These are phyloP conservation scores for Heliconius charithonia DNA, from an alignment of 2,888 invertebrate genomes.

Conservation along the genomic window DNA sequence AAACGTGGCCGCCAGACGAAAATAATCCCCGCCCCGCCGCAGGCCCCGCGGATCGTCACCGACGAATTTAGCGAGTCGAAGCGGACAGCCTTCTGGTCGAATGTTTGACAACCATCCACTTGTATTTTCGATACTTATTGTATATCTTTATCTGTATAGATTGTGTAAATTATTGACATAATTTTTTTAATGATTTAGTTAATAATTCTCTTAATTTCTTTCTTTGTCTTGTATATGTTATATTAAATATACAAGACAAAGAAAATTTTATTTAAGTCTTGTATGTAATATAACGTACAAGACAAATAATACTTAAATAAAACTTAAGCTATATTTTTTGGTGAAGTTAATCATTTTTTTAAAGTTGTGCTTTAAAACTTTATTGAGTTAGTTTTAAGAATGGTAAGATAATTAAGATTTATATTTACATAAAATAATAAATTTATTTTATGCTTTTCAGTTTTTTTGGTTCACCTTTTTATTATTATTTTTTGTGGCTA, in stretches of 20 bases:
- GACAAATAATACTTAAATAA: neutral
- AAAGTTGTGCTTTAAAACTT: neutral
- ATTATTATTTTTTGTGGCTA: too few species aligned
- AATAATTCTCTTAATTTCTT: neutral
- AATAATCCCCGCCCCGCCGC: constrained; percentile 79
- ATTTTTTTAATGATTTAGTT: neutral
- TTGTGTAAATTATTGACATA: neutral
- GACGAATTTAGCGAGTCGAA: constrained; percentile 74
- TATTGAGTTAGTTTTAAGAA: neutral
- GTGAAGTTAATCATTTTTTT: too few species aligned
- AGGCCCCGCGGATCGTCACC: constrained; percentile 77
- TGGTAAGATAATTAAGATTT: too few species aligned
- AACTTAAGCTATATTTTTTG: too few species aligned
- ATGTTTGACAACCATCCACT: constrained; percentile 46
- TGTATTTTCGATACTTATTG: constrained; percentile 37
- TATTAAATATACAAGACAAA: neutral
- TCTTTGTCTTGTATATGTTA: too few species aligned
- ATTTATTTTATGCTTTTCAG: too few species aligned
- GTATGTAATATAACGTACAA: too few species aligned
- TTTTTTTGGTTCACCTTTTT: too few species aligned
- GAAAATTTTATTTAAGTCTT: too few species aligned
- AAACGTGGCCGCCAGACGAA: constrained; percentile 84
- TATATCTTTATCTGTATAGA: constrained; percentile 31
- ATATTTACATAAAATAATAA: too few species aligned
- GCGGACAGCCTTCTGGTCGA: constrained; percentile 53